Conservation (phyloP, 1,140 invertebrate genomes). For the Aphelenchoides besseyi region DNA sequence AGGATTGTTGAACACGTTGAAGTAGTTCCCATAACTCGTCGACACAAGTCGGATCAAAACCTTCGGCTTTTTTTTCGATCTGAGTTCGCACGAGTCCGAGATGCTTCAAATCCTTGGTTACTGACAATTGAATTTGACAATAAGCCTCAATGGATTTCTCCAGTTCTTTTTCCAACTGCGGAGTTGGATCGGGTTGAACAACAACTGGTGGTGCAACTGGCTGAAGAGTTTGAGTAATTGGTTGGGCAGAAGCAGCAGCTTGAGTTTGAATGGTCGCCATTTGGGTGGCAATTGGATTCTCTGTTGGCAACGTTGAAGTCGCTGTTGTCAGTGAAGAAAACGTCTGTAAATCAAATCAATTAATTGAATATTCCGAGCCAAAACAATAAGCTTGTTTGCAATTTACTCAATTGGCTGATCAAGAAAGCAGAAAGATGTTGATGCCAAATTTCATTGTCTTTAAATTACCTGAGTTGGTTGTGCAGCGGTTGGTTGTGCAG, state of each 20-base stretch:
- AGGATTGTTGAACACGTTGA: neutral
- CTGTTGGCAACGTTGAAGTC: too few relatives aligned
- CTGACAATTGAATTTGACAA: neutral
- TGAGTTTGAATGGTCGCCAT: neutral
- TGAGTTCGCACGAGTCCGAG: neutral
- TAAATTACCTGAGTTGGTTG: neutral
- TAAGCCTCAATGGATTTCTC: neutral
- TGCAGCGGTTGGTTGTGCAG: neutral
- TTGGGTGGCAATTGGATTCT: neutral
- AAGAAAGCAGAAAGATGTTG: too few relatives aligned
- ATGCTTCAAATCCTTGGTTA: neutral
- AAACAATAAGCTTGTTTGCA: neutral
- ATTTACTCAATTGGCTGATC: neutral
- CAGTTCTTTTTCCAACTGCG: neutral
- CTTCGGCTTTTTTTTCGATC: neutral
- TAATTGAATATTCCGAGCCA: neutral
- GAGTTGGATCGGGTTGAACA: neutral
- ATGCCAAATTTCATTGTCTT: too few relatives aligned
- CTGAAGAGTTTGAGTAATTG: neutral
- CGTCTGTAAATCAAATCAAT: neutral
- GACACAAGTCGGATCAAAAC: neutral
- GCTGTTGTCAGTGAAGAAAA: neutral
- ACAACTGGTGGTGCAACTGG: too few relatives aligned
- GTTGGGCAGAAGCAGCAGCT: neutral
- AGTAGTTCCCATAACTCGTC: constrained; percentile 2